Base-by-base conservation (phyloP, 2,797 vertebrate genomes). In the Rhinichthys osculus region DNA sequence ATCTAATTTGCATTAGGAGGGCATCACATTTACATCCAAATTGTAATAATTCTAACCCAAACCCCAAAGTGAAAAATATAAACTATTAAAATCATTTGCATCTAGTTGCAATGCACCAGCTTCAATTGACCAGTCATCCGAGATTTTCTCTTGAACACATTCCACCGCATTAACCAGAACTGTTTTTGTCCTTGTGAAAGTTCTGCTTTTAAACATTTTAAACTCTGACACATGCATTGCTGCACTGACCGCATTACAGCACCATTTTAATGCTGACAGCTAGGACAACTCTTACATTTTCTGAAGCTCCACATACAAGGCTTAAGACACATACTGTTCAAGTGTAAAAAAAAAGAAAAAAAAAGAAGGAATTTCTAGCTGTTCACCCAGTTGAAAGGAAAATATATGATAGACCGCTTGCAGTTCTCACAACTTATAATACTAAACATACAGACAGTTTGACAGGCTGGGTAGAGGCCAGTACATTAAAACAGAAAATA, bases 21-120 rank as follows among this genome's bases (percentile, higher is more conserved):
- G 73, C 21, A 19, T 76, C 73, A 54, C 47, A 76, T 52, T 76
- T 54, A 76, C 47, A 76, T 76, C 17, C 73, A 54, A 27, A 64
- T 14, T 64, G 4, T 13, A 11, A 62, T 27, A 1, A 76, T 21
- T 54, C 47, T 76, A 76, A 77, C 21, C 10, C 11, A 76, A 77
- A 38, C 73, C 13, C 30, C 11, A 77, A 57, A 77, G 33, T 38
- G 9, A 4, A 6, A 8, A 57, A 30, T 64, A 30, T 64, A 13
- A 13, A 64, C 11, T 14, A 35, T 27, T 57, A 14, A 13, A 77
- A 77, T 57, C 0, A 77, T 54, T 77, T 74, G 44, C 44, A 52
- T 52, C 19, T 23, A 74, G 27, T 50, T 17, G 72, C 27, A 33
- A 33, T 21, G 44, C 44, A 74, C 44, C 16, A 30, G 17, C 6